Base-by-base conservation (phyloP, 53 echinoderm and acorn worm genomes). In the Actinopyga echinites region DNA sequence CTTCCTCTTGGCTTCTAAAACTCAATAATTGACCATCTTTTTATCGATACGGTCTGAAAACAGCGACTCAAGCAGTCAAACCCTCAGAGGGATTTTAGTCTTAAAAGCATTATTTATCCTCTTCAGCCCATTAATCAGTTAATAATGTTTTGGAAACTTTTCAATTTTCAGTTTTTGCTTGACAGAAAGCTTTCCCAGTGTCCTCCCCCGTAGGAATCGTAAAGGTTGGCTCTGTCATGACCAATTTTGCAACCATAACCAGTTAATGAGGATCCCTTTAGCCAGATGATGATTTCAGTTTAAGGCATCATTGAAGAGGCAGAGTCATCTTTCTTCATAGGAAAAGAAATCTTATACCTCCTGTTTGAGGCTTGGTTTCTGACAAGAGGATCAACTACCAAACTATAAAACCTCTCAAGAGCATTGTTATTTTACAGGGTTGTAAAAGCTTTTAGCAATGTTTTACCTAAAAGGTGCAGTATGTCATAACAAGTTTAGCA, bases 71-170 rank as follows among this genome's bases (percentile, higher is more conserved):
- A 69, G 42, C 69, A 42, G 43, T 12, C 23, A 69, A 38, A 33
- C 69, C 69, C 69, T 69, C 69, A 1, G 69, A 69, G 69, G 69
- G 40, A 38, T 69, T 69, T 69, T 21, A 38, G 30, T 33, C 67
- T 69, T 69, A 69, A 69, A 69, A 69, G 69, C 69, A 69, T 69
- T 69, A 69, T 69, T 69, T 69, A 69, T 69, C 38, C 69, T 42
- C 20, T 43, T 43, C 65, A 23, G n/a, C 20, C 43, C 38, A 69
- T 69, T 69, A 69, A 69, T 69, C 69, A 22, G 69, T 69, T 69
- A 42, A 69, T 69, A 69, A 69, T 42, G 40, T 38, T 69, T 69
- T 24, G 20, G 43, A 69, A 69, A 43, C 69, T 69, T 69, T 69
- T 69, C 69, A 69, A 69, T 69, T 69, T 69, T 69, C 69, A 22